Evolutionary conservation across 2,113 vertebrate genomes (phyloP), one percentile per base, ranked within the genome.

Genomic region (Larimichthys crocea): DNA sequence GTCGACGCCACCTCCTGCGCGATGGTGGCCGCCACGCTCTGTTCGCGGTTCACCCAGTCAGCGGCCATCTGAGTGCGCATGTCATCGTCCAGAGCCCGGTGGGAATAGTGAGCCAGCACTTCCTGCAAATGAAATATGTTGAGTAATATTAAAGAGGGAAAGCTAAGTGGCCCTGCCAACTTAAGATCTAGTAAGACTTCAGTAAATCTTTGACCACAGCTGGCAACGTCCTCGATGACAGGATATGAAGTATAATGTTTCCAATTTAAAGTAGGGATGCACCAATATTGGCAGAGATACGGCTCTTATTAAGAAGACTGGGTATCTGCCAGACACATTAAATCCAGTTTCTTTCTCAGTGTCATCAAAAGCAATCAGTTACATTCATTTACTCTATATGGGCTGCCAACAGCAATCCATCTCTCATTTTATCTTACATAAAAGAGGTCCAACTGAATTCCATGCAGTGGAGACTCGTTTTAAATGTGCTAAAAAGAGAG

Each of bases 11-110:
- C 83, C 93, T 99, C 98, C 62, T 97, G 92, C 29, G 92, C 93
- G 1, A 99, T 96, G 2, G 97, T 97, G 0, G 96, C 92, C 0
- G 98, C 96, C 7, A 96, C 71, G 29, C 76, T 92, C 92, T 98
- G 98, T 85, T 99, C 98, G n/a, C 98, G 94, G 93, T 95, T 97
- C 90, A 97, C 97, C 98, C 98, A 99, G 92, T 99, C 98, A 52
- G 96, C 94, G 0, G 97, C 97, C 98, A 99, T 99, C 94, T 99
- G 98, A 49, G 95, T 97, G 40, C 98, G 93, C 91, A 99, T 99
- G 87, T 99, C 98, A 0, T 99, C 98, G 0, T 99, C 98, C 92
- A 99, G 94, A 0, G 98, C 97, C 0, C 98, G 97, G 94, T 99
- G 97, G 3, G 98, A 99, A 72, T 99, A 99, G 94, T 99, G 98